Percentiles rank a stretch among this genome's conserved stretches.
Evolutionary conservation across 2,797 vertebrate species (phyloP).

Genomic region (Mormyrus proboscirostris): DNA sequence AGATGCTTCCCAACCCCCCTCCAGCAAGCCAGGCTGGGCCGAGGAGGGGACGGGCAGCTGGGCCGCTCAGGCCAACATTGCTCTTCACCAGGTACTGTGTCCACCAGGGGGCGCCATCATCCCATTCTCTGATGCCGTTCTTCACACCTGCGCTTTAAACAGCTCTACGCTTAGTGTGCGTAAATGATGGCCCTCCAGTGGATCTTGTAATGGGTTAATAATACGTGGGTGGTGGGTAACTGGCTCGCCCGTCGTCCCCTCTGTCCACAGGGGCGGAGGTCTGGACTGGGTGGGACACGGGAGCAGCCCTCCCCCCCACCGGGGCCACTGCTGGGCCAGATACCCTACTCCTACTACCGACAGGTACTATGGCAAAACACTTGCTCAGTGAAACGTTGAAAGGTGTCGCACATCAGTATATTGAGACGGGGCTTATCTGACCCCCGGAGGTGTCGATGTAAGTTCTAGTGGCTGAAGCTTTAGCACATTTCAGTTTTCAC

Average conservation of each 20-base stretch:
- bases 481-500: neutral
- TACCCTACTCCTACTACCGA: conserved; percentile 63
- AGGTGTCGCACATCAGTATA: neutral
- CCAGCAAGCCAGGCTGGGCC: conserved; percentile 73
- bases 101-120: neutral
- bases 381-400: neutral
- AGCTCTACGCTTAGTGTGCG: neutral
- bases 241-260: conserved; percentile 24
- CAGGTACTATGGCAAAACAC: conserved; percentile 49
- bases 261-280: conserved; percentile 67
- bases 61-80: conserved; percentile 58
- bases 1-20: conserved; percentile 59
- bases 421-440: neutral
- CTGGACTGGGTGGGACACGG: conserved; percentile 62
- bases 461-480: neutral
- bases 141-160: neutral
- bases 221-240: conserved; percentile 10
- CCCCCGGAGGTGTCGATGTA: neutral
- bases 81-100: conserved; percentile 68
- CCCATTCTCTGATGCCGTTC: neutral
- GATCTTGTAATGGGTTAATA: conserved; percentile 11
- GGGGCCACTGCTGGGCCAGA: conserved; percentile 64
- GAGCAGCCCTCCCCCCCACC: conserved; percentile 67
- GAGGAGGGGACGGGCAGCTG: conserved; percentile 67
- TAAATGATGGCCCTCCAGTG: neutral